Conservation (phyloP, 2,113 vertebrate genomes). For the Dipodomys spectabilis region DNA sequence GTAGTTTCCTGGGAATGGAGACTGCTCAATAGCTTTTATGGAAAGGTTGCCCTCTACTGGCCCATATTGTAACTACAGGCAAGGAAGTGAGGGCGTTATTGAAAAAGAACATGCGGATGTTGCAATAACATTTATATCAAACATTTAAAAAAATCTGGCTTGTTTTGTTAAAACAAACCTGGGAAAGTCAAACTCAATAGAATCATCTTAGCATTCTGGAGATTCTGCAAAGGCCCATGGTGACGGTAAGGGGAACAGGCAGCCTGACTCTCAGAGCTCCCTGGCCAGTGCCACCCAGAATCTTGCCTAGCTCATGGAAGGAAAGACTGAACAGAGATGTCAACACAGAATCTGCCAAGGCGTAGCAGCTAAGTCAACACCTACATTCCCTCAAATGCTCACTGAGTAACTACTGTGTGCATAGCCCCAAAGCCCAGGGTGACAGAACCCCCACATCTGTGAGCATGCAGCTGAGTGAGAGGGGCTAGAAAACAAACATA, state of each 20-base stretch:
- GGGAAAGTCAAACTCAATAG: slow-evolving; percentile 50
- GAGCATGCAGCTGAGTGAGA: not conserved
- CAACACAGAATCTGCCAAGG: not conserved
- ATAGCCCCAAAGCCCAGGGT: not conserved
- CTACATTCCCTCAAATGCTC: not conserved
- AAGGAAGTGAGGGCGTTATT: not conserved
- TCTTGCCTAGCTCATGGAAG: not conserved
- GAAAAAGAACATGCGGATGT: not conserved
- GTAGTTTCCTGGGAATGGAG: not conserved
- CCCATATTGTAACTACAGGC: slow-evolving; percentile 46
- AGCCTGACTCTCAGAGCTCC: not conserved
- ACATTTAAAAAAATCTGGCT: slow-evolving; percentile 25
- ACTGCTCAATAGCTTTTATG: accelerated
- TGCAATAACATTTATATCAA: slow-evolving; percentile 58
- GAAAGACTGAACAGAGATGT: not conserved
- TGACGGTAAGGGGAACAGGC: not conserved
- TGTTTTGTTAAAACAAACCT: slow-evolving; percentile 58
- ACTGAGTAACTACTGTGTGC: not conserved
- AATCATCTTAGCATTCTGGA: not conserved
- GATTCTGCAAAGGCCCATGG: not conserved
- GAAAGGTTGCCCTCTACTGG: slow-evolving; percentile 58
- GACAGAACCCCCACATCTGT: not conserved
- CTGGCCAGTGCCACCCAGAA: not conserved
- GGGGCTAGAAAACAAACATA: not conserved
- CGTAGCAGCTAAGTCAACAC: not conserved